A percentile compares a stretch with the other conserved stretches of the same genome.
These are phyloP conservation scores for Drosophila robusta DNA, from an alignment of 2,888 invertebrate genomes.

Conservation along the genomic window DNA sequence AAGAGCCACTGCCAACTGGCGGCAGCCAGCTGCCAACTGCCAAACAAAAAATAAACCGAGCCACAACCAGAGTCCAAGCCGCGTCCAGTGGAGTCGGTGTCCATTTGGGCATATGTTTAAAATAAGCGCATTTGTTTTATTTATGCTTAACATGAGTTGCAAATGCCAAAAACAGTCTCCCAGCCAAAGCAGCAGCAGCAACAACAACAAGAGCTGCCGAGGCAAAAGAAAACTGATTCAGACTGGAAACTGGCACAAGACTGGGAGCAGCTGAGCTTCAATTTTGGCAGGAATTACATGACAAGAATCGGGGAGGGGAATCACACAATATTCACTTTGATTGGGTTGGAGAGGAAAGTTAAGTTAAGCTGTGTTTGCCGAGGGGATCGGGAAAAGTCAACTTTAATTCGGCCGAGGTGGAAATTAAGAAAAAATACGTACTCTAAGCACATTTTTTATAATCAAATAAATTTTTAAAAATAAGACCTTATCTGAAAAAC, in stretches of 20 bases:
- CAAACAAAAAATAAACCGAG: constrained; percentile 22
- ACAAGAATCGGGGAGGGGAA: neutral
- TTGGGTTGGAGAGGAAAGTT: constrained; percentile 11
- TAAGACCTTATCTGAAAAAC: too few relatives aligned
- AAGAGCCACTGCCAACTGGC: constrained; percentile 54
- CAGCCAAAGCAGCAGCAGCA: neutral
- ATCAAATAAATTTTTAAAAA: too few relatives aligned
- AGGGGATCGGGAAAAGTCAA: too few relatives aligned
- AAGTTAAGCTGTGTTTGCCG: too few relatives aligned
- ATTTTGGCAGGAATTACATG: constrained; percentile 46
- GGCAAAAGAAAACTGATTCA: constrained; percentile 4
- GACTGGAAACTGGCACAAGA: constrained; percentile 7
- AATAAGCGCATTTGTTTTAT: constrained; percentile 77
- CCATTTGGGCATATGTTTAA: constrained; percentile 66
- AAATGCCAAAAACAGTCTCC: constrained; percentile 73
- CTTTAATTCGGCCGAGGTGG: too few relatives aligned
- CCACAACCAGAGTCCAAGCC: constrained; percentile 1
- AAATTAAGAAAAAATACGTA: too few relatives aligned
- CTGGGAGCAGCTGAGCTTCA: constrained; percentile 50
- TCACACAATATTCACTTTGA: neutral
- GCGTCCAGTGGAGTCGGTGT: constrained; percentile 7
- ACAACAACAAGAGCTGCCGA: neutral
- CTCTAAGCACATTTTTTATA: too few relatives aligned
- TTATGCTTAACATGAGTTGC: constrained; percentile 81
- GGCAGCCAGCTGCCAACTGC: constrained; percentile 19